Percentiles rank a stretch among this genome's conserved stretches.
Evolutionary conservation across 2,888 invertebrate genomes (phyloP).

Genomic region (Bombyx huttoni): DNA sequence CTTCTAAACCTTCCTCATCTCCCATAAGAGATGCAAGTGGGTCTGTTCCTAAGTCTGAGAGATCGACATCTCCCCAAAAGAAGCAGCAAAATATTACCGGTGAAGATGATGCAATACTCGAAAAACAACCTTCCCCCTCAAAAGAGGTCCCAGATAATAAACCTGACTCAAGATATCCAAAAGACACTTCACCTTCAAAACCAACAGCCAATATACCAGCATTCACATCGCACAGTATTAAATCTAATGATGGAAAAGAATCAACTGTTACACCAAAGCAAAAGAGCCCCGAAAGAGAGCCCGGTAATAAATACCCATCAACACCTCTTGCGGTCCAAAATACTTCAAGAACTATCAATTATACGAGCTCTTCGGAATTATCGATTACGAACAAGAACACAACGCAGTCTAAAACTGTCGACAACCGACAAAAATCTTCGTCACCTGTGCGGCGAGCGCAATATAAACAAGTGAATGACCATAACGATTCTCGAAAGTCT

Average conservation of each 20-base stretch:
- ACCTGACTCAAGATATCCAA: slow-evolving; percentile 3
- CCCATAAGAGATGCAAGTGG: slow-evolving; percentile 1
- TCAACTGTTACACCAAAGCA: neutral
- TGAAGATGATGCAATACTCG: neutral
- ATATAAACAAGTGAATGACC: neutral
- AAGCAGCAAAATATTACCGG: slow-evolving; percentile 2
- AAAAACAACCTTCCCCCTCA: neutral
- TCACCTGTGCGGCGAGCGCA: neutral
- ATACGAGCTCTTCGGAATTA: neutral
- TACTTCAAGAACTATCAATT: neutral
- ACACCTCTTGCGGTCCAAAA: neutral
- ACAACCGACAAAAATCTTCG: neutral
- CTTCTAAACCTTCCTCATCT: slow-evolving; percentile 3
- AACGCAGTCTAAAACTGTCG: neutral
- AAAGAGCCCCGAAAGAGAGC: neutral
- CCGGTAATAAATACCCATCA: neutral
- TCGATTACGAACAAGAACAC: neutral
- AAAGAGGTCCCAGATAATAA: neutral
- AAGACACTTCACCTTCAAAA: slow-evolving; percentile 1
- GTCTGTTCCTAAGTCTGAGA: slow-evolving; percentile 5
- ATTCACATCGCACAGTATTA: neutral
- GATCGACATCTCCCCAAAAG: slow-evolving; percentile 4
- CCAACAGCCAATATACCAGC: neutral
- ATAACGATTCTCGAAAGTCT: neutral
- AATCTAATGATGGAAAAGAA: neutral